These are phyloP conservation scores for Hoplodrina ambigua DNA, from an alignment of 2,888 invertebrate species.

Conservation along the genomic window DNA sequence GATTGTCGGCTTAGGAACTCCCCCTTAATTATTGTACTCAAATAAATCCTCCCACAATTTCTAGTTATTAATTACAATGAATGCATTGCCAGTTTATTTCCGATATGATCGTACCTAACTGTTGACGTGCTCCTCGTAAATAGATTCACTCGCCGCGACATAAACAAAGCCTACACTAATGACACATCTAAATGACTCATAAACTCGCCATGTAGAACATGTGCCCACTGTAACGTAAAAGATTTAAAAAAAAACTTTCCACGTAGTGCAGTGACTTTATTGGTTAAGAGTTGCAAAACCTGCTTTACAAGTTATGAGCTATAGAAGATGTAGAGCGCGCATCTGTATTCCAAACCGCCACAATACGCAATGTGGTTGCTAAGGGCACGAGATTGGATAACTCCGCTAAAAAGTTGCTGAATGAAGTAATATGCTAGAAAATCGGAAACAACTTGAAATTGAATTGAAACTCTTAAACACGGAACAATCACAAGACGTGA, in stretches of 20 bases:
- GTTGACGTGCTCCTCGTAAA: constrained; percentile 70
- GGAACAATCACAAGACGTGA: background rate
- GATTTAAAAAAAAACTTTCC: constrained; percentile 42
- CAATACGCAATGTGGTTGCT: constrained; percentile 37
- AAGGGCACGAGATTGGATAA: constrained; percentile 22
- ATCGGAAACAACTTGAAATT: background rate
- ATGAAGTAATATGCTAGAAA: background rate
- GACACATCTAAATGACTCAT: constrained; percentile 53
- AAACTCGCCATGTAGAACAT: constrained; percentile 28
- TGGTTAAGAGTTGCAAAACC: constrained; percentile 49
- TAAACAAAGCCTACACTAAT: constrained; percentile 66
- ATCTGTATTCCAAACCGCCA: constrained; percentile 36
- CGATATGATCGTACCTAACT: constrained; percentile 63
- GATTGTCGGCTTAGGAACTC: constrained; percentile 72
- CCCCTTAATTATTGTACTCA: constrained; percentile 75
- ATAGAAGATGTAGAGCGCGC: constrained; percentile 25
- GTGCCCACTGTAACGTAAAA: constrained; percentile 17
- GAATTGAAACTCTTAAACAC: background rate
- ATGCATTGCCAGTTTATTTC: constrained; percentile 62
- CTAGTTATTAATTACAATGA: constrained; percentile 32
- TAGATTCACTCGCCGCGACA: constrained; percentile 65
- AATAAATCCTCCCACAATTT: constrained; percentile 68
- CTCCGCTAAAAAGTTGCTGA: constrained; percentile 12
- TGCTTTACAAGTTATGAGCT: constrained; percentile 40
- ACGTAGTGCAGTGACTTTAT: constrained; percentile 49